Evolutionary conservation across 2,888 invertebrate genomes (phyloP).

Genomic region (Amorpha juglandis): DNA sequence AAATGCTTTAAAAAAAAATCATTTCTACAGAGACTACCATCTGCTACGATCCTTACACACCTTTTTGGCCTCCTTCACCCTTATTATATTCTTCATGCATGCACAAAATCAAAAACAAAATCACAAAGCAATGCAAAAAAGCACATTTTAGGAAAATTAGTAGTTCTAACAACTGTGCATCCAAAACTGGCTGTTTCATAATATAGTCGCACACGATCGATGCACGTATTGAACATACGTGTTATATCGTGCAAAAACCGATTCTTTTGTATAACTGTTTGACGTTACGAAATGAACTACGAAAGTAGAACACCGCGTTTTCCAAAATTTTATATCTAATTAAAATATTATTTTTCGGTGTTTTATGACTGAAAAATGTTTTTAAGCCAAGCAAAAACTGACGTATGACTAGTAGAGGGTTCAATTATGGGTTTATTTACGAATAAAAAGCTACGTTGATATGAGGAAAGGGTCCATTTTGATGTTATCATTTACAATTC

Average conservation of each 20-base stretch:
- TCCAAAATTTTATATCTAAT: constrained; percentile 6
- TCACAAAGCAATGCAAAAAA: no score
- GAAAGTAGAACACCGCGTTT: constrained; percentile 53
- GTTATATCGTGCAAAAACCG: constrained; percentile 45
- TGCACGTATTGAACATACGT: constrained; percentile 28
- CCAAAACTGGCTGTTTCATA: constrained; percentile 14
- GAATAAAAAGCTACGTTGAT: not conserved
- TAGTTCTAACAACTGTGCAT: not conserved
- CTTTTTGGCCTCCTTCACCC: no score
- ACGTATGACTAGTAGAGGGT: no score
- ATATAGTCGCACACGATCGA: constrained; percentile 27
- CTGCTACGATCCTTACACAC: no score
- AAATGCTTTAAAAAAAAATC: no score
- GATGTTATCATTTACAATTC: not conserved
- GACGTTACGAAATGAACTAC: constrained; percentile 49
- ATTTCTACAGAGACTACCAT: no score
- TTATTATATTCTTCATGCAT: no score
- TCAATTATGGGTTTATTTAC: not conserved
- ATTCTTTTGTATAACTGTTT: constrained; percentile 33
- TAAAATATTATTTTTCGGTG: not conserved
- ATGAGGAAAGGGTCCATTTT: not conserved
- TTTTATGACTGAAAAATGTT: not conserved
- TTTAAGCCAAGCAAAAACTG: not conserved
- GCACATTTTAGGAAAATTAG: no score
- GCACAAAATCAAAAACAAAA: no score